phyloP scores from a whole-genome alignment of 1,140 invertebrate genomes.

The Penaeus vannamei region DNA sequence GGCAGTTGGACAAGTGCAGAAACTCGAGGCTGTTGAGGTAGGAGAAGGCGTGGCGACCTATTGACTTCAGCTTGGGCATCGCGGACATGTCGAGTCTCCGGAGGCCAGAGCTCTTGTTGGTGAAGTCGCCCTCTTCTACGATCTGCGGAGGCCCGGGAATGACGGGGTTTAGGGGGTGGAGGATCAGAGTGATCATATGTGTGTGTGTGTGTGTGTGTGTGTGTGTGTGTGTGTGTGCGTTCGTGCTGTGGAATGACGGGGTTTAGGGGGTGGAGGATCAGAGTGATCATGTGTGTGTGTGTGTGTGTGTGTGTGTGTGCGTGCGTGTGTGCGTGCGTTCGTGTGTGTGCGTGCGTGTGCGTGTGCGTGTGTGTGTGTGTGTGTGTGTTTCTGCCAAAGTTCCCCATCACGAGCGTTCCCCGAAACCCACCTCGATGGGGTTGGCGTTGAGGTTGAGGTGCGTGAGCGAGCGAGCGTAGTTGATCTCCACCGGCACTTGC shows the following conservation, averaged over 20 bases:
- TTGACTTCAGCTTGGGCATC: slow-evolving; percentile 34
- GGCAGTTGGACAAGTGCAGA: slow-evolving; percentile 47
- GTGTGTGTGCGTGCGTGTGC: no score
- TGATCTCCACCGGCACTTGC: slow-evolving; percentile 33
- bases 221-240: no score
- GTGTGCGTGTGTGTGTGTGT: no score
- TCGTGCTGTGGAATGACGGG: neutral
- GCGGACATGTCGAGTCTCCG: slow-evolving; percentile 35
- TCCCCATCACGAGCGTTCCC: no score
- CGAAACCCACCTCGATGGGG: slow-evolving; percentile 45
- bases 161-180: neutral
- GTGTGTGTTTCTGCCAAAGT: no score
- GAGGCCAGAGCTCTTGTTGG: neutral
- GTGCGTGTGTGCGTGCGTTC: no score
- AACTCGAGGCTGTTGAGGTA: slow-evolving; percentile 15
- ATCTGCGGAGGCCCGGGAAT: neutral
- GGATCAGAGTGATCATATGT: neutral
- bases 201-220: no score
- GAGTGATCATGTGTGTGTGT: neutral
- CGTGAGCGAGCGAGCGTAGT: slow-evolving; percentile 28
- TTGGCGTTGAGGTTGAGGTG: slow-evolving; percentile 58
- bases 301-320: no score
- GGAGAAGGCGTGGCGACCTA: slow-evolving; percentile 46
- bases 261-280: neutral
- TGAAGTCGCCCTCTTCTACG: slow-evolving; percentile 42